Evolutionary conservation across 1,140 invertebrate species (phyloP), one percentile per base, ranked within the genome.

Genomic region (Temnothorax nylanderi): DNA sequence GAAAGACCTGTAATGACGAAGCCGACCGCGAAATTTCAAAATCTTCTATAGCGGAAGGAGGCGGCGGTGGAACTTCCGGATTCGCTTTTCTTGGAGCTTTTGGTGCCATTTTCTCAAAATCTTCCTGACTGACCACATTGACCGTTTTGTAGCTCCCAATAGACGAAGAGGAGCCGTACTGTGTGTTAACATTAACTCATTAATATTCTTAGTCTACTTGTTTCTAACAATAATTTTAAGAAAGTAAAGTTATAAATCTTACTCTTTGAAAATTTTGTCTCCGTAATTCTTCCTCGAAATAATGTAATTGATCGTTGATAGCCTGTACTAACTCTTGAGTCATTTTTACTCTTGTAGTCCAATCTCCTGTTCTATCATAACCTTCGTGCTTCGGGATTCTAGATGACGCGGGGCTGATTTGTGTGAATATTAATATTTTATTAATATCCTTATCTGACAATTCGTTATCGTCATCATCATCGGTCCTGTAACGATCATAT

Each of bases 391-490:
- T 98, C 34, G 96, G 96, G 56, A 95, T 94, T 84, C 97, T 94
- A 2, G 95, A 95, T 4, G 96, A 92, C 21, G 87, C 58, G 2
- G 62, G 89, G 34, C 90, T 88, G 85, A 96, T 97, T 96, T 99
- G 99, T 3, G 99, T 99, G 26, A 99, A 98, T 90, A 99, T 99
- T 18, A 99, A 96, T 82, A 99, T 96, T 94, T 99, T 99, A 91
- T 99, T 98, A 65, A 99, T 97, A 93, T 99, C 98, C 89, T 97
- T 96, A 95, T 99, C 99, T 88, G 98, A 98, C 82, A 99, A 96
- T 95, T 99, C 99, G 88, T 97, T 96, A 93, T 99, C 98, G 16
- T 97, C 97, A 86, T 98, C 98, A 87, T 96, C 96, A 89, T 97
- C 97, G 32, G 97, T 97, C 96, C 97, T 97, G 92, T 21, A 90